Base-by-base conservation (phyloP, 2,797 vertebrate species). In the Acanthornis magna region DNA sequence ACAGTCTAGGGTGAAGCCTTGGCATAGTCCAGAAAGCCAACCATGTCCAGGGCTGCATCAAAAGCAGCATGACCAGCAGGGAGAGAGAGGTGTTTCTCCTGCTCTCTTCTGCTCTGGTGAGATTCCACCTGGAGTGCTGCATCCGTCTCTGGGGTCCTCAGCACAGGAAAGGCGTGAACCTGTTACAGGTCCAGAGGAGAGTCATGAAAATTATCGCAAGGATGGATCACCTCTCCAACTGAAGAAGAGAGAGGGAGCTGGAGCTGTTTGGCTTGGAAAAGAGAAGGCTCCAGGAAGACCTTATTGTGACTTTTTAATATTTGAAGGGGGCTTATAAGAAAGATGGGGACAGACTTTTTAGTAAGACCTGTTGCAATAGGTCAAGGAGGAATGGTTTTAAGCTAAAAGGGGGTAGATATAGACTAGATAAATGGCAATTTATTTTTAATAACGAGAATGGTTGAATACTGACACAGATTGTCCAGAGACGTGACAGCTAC, bases 361-460 rank as follows among this genome's bases (percentile, higher is more conserved):
- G 5, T 5, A 66, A 32, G 13, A 19, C 9, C 9, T 65, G 5
- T 57, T 8, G 26, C 0, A 9, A 10, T 4, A 42, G 13, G 20
- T 42, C 23, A 58, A 58, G 40, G 17, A 21, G 6, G 20, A n/a
- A 19, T 66, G 4, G 5, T 54, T 89, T 81, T 26, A 51, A 67
- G 25, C 8, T 63, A 15, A 67, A 76, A 55, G 7, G 17, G 2
- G 5, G 3, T 13, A 34, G 16, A 47, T 85, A 53, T 10, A 67
- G 38, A 25, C 17, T 42, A 42, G 23, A 42, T 54, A 11, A 6
- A 32, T 78, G 14, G 18, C 29, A 57, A 13, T 65, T 29, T 3
- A 42, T 36, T 48, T 58, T 58, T 78, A 32, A 25, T 0, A 0
- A 0, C 26, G 22, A 18, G 4, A 1, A 8, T 79, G 16, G 2